Evolutionary conservation across 2,888 invertebrate genomes (phyloP), one percentile per base, ranked within the genome.

Genomic region (Thymelicus sylvestris): DNA sequence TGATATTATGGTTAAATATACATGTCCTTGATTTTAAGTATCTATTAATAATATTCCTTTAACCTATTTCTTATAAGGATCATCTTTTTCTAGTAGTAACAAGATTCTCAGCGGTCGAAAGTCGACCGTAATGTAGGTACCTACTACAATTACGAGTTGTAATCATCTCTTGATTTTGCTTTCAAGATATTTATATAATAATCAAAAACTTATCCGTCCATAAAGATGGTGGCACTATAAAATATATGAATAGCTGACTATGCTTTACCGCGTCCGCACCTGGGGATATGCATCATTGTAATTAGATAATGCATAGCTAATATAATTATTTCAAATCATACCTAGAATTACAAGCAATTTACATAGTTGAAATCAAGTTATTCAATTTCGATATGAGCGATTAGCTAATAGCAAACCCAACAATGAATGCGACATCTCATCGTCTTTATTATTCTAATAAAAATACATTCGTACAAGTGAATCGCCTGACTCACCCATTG

Each of bases 401-500:
- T 89, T 90, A 90, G 81, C 83, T 86, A 85, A 91, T 91, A 88
- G 83, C 81, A 73, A 76, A 78, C 73, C 78, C 80, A 78, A 85
- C 87, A 83, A 81, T 80, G 82, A 82, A 78, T 76, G 76, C 80
- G 80, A 82, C 81, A 88, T 87, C 85, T 86, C 82, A 85, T 88
- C 65, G 64, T 55, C 24, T 86, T 85, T 89, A 85, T 88, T 86
- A 87, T 86, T 86, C 83, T 86, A 85, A 86, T 86, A 84, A 81
- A 83, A 82, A 83, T 76, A 79, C 80, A 80, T 83, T 83, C 81
- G 80, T 82, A 84, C 83, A 83, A 88, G 82, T 85, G 87, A 90
- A 87, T 86, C 82, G 83, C 79, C 86, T 92, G 92, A 92, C 85
- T 93, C 92, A 93, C 82, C 92, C 86, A 93, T 93, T 93, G 92